Base-by-base conservation (phyloP, 64 coral and sea anemone species). In the Pocillopora damicornis region DNA sequence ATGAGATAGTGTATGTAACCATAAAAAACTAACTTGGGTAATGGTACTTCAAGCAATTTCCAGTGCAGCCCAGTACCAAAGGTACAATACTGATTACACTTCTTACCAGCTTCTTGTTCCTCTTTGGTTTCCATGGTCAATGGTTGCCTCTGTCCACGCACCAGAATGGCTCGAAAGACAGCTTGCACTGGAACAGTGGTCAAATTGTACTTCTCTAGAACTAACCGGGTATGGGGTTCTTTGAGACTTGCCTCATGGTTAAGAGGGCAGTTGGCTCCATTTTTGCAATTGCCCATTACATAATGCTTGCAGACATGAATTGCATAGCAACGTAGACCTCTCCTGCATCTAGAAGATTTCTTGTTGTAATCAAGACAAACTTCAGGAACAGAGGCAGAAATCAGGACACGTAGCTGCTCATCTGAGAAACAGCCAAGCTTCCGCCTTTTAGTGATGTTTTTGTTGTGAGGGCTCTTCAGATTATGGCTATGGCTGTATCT, bases 401-500 rank as follows among this genome's bases (percentile, higher is more conserved):
- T 77, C 64, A 92, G 22, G 59, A 56, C 38, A 13, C 81, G 87
- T 15, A 94, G 81, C 75, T 94, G 92, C 66, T 90, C 75, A 10
- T 86, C 75, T 9, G 88, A 79, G 9, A 87, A 63, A 20, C 20
- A 11, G 11, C 74, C 60, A 6, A 83, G 37, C 15, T 18, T 82
- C 25, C 74, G 80, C 42, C 72, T 71, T 13, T 17, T 75, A 56
- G 79, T 76, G 72, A 89, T 79, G 13, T 60, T 67, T 60, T 61
- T 84, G n/a, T 85, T 85, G 81, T 85, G 81, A 14, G 18, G 20
- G 37, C 92, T 92, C 11, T 80, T 88, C 0, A 79, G 72, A 61
- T 83, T 88, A 35, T 79, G 76, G 6, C 92, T 76, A 35, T 88
- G 73, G 51, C 89, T 91, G 34, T 67, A 87, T 1, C 67, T 76